Percentiles rank a stretch among this genome's conserved stretches.
phyloP scores from a whole-genome alignment of 1,140 invertebrate genomes.

The Aplysia californica region DNA sequence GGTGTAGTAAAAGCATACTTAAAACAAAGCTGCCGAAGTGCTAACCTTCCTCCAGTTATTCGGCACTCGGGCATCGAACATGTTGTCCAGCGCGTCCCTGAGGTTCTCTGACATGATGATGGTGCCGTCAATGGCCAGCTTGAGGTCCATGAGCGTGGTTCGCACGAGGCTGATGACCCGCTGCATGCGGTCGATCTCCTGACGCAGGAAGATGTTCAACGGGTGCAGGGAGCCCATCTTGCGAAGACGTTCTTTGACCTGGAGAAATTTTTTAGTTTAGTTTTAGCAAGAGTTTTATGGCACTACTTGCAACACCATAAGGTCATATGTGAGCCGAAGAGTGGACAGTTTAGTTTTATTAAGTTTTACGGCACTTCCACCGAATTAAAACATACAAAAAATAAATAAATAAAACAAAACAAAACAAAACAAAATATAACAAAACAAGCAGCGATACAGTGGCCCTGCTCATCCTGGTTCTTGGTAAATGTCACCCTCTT shows the following conservation, averaged over 20 bases:
- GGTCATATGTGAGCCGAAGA: too few relatives aligned
- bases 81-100: conserved; percentile 89
- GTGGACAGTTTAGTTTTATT: too few relatives aligned
- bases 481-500: too few relatives aligned
- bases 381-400: not conserved
- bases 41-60: conserved; percentile 88
- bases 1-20: too few relatives aligned
- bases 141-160: conserved; percentile 87
- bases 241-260: conserved; percentile 65
- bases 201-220: conserved; percentile 76
- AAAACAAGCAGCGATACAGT: too few relatives aligned
- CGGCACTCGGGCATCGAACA: conserved; percentile 96
- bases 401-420: not conserved
- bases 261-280: not conserved
- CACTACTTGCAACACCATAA: too few relatives aligned
- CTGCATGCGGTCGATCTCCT: conserved; percentile 95
- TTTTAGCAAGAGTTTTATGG: not conserved
- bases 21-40: too few relatives aligned
- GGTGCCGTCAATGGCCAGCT: conserved; percentile 95
- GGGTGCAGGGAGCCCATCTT: conserved; percentile 78
- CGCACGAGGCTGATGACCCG: conserved; percentile 84
- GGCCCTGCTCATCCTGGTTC: too few relatives aligned
- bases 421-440: too few relatives aligned
- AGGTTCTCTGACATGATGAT: conserved; percentile 95
- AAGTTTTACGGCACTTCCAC: not conserved